Conservation (phyloP, 2,888 invertebrate genomes). For the Idaea aversata region DNA sequence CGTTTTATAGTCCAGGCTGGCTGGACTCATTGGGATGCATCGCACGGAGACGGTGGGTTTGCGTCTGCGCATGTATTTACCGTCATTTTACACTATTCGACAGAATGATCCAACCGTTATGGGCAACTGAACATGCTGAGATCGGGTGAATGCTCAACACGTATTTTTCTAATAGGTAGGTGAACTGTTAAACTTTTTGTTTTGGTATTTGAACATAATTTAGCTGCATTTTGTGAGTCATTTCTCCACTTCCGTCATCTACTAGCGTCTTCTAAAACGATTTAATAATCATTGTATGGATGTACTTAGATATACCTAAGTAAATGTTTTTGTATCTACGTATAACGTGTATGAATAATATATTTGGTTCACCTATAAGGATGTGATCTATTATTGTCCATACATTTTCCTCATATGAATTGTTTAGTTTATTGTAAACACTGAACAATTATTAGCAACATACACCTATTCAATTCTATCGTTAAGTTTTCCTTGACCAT, state of each 20-base stretch:
- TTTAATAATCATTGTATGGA: not conserved
- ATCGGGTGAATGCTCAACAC: slow-evolving; percentile 56
- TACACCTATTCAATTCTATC: not conserved
- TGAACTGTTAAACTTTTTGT: slow-evolving; percentile 54
- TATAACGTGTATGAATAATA: not conserved
- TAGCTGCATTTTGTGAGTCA: slow-evolving; percentile 22
- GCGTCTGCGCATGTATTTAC: slow-evolving; percentile 47
- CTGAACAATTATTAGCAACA: not conserved
- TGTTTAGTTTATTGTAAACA: not conserved
- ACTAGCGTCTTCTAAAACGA: slow-evolving; percentile 2
- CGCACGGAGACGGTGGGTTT: slow-evolving; percentile 44
- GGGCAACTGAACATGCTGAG: slow-evolving; percentile 55
- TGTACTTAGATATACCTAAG: too few species aligned
- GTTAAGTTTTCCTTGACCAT: slow-evolving; percentile 12
- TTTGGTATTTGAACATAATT: slow-evolving; percentile 40
- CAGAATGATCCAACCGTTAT: slow-evolving; percentile 66
- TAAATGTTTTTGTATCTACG: not conserved
- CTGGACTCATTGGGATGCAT: slow-evolving; percentile 68
- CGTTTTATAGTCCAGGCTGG: slow-evolving; percentile 66
- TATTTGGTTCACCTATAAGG: not conserved
- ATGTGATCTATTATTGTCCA: not conserved
- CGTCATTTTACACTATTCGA: slow-evolving; percentile 60
- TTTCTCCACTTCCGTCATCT: not conserved
- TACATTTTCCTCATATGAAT: not conserved
- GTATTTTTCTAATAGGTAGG: slow-evolving; percentile 44